A percentile compares a stretch with the other conserved stretches of the same genome.
phyloP scores from a whole-genome alignment of 53 echinoderm and acorn worm genomes.

The Hippasteria phrygiana region DNA sequence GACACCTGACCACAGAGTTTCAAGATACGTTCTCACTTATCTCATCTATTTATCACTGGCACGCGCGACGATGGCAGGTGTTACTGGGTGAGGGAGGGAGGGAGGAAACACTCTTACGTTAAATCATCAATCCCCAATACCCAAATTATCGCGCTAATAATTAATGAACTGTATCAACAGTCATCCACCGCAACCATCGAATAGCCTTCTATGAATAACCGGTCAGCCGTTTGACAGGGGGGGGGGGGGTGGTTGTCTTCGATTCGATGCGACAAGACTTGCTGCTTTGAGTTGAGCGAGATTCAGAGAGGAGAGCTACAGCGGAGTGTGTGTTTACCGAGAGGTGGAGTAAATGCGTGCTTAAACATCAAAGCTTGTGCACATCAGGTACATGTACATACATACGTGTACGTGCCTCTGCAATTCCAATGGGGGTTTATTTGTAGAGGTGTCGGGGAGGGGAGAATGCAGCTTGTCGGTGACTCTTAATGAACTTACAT shows the following conservation, averaged over 20 bases:
- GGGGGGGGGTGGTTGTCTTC: neutral
- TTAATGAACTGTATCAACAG: neutral
- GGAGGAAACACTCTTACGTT: neutral
- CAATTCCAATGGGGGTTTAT: neutral
- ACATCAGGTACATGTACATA: neutral
- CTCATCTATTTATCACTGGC: too few relatives aligned
- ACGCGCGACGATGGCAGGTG: neutral
- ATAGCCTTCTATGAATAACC: neutral
- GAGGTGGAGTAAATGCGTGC: conserved; percentile 14
- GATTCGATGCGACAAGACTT: neutral
- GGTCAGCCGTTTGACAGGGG: neutral
- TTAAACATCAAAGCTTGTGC: conserved; percentile 28
- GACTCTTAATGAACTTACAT: too few relatives aligned
- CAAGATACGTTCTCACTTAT: too few relatives aligned
- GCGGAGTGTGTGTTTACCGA: neutral
- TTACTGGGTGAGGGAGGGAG: neutral
- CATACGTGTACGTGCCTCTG: neutral
- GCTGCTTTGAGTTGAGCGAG: neutral
- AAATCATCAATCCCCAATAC: neutral
- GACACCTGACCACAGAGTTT: too few relatives aligned
- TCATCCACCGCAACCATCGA: too few relatives aligned
- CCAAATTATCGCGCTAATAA: conserved; percentile 2
- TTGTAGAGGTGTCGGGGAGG: neutral
- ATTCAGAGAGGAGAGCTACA: neutral
- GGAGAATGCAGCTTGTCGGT: neutral